phyloP scores from a whole-genome alignment of 2,797 vertebrate genomes.

The Anguilla obscura region DNA sequence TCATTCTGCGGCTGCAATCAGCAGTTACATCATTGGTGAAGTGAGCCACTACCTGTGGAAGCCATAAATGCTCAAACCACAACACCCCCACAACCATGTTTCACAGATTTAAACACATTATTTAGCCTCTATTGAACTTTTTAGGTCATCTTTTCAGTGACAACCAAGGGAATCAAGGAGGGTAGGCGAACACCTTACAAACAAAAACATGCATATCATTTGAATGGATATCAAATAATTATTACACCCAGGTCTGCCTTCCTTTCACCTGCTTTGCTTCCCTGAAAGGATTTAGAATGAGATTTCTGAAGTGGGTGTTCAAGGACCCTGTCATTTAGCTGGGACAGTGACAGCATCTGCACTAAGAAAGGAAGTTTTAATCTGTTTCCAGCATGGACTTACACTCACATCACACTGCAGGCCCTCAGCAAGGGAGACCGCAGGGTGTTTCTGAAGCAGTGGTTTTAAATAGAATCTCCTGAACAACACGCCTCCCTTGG shows the following conservation, averaged over 20 bases:
- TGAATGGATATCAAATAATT: too few species aligned
- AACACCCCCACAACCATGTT: too few species aligned
- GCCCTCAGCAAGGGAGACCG: constrained; percentile 10
- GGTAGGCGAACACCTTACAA: too few species aligned
- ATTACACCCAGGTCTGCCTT: not conserved
- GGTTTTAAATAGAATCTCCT: constrained; percentile 65
- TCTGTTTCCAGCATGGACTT: constrained; percentile 61
- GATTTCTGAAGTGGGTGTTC: constrained; percentile 68
- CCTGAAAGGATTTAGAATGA: constrained; percentile 67
- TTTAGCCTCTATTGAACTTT: too few species aligned
- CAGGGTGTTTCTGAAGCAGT: constrained; percentile 42
- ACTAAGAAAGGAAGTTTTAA: constrained; percentile 60
- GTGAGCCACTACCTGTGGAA: too few species aligned
- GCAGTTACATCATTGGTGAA: too few species aligned
- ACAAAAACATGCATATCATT: too few species aligned
- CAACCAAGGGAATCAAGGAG: too few species aligned
- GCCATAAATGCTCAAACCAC: too few species aligned
- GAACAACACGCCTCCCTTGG: constrained; percentile 44
- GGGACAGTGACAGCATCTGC: constrained; percentile 75
- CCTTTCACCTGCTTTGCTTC: constrained; percentile 74
- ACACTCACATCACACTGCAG: constrained; percentile 27
- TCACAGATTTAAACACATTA: too few species aligned
- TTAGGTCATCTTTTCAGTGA: too few species aligned
- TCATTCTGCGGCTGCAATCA: too few species aligned
- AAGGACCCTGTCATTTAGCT: constrained; percentile 70